Evolutionary conservation across 2,797 vertebrate genomes (phyloP).

Genomic region (Sebastes cheni): DNA sequence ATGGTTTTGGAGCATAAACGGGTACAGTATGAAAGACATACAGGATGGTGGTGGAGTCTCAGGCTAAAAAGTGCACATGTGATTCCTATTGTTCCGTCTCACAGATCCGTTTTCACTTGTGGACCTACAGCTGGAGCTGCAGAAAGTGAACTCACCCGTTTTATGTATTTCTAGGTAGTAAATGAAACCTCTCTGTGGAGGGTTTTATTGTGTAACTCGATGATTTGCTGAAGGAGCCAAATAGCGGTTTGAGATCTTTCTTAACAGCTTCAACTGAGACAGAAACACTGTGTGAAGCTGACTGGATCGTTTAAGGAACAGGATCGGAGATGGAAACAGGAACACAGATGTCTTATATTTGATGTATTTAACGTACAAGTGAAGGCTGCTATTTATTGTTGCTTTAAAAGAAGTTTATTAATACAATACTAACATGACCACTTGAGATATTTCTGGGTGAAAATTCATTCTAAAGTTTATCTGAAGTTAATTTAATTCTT

Average conservation of each 20-base stretch:
- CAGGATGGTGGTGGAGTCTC: not conserved
- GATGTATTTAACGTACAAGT: not conserved
- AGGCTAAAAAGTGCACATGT: conserved; percentile 25
- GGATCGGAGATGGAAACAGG: not conserved
- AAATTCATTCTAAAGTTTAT: too few species aligned
- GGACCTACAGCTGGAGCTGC: conserved; percentile 57
- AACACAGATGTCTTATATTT: not conserved
- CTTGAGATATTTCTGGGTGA: not conserved
- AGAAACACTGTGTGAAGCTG: not conserved
- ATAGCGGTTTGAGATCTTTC: conserved; percentile 27
- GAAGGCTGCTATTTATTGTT: not conserved
- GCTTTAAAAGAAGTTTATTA: not conserved
- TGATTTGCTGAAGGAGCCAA: conserved; percentile 38
- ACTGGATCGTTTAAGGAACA: not conserved
- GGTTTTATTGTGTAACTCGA: conserved; percentile 61
- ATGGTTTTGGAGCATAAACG: conserved; percentile 3
- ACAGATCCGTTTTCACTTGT: conserved; percentile 37
- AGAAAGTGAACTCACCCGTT: conserved; percentile 67
- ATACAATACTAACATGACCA: not conserved
- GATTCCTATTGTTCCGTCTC: conserved; percentile 46
- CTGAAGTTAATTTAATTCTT: not conserved
- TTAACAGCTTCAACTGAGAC: conserved; percentile 25
- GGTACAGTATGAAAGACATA: not conserved
- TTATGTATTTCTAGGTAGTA: conserved; percentile 68
- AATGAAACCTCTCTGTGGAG: conserved; percentile 47